These are phyloP conservation scores for Drosophila ogumai DNA, from an alignment of 1,140 invertebrate species.

Conservation along the genomic window DNA sequence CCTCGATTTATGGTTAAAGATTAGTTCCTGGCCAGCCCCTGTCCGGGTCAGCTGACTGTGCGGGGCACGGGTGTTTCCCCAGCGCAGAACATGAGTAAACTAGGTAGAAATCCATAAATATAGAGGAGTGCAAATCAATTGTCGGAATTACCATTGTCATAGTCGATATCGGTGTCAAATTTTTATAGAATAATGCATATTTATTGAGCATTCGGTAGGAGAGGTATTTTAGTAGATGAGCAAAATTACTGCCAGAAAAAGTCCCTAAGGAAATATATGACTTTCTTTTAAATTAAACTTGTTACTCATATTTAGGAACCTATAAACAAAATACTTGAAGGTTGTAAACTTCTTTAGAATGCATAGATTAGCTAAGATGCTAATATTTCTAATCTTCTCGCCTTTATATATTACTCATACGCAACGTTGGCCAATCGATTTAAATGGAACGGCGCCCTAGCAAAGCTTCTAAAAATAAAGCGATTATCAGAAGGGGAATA, in stretches of 20 bases:
- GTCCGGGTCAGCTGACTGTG: slow-evolving; percentile 64
- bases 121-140: slow-evolving; percentile 27
- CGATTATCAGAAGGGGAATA: background rate
- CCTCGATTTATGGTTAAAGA: slow-evolving; percentile 60
- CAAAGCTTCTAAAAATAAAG: slow-evolving; percentile 11
- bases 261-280: background rate
- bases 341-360: background rate
- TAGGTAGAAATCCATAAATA: slow-evolving; percentile 31
- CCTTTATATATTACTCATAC: slow-evolving; percentile 34
- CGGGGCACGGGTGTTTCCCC: slow-evolving; percentile 43
- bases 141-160: slow-evolving; percentile 38
- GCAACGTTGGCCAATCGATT: slow-evolving; percentile 21
- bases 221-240: slow-evolving; percentile 3
- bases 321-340: background rate
- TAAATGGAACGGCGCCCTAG: background rate
- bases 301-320: background rate
- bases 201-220: background rate
- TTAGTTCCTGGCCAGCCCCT: slow-evolving; percentile 32
- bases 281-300: background rate
- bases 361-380: background rate
- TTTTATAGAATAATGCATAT: slow-evolving; percentile 18
- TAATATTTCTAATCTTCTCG: slow-evolving; percentile 6
- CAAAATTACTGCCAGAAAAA: background rate
- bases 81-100: slow-evolving; percentile 11
- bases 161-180: slow-evolving; percentile 30